Conservation (phyloP, 1,140 invertebrate genomes). For the Homarus americanus region DNA sequence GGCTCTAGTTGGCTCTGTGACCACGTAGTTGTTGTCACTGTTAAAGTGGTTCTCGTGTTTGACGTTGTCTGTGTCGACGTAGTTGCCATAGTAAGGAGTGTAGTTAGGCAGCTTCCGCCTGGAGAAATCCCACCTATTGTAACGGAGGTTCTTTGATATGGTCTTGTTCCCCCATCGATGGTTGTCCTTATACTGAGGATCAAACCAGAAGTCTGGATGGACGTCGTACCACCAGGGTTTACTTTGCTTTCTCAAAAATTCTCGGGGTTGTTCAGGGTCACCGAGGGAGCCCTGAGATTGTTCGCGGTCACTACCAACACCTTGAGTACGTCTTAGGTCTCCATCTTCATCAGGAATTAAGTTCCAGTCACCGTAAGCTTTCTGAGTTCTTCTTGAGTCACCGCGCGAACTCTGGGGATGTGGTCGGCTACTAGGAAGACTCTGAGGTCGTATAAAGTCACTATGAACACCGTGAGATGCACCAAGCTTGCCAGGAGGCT, state of each 20-base stretch:
- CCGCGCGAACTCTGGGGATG: too few relatives aligned
- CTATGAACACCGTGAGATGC: neutral
- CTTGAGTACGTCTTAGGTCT: neutral
- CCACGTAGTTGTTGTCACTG: neutral
- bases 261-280: neutral
- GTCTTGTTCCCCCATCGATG: conserved; percentile 45
- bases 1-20: neutral
- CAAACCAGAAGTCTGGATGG: conserved; percentile 25
- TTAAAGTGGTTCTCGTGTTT: neutral
- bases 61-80: neutral
- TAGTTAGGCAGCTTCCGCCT: neutral
- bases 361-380: too few relatives aligned
- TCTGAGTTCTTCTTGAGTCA: neutral
- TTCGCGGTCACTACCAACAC: neutral
- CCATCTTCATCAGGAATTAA: neutral
- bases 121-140: neutral
- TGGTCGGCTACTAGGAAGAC: neutral
- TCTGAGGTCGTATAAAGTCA: neutral
- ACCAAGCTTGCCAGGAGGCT: too few relatives aligned
- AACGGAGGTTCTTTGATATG: neutral
- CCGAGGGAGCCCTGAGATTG: neutral
- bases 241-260: neutral
- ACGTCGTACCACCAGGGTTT: neutral
- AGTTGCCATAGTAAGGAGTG: neutral
- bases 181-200: conserved; percentile 21